Evolutionary conservation across 37 sponge, comb jelly and placozoan species (phyloP).

Genomic region (Mnemiopsis leidyi): DNA sequence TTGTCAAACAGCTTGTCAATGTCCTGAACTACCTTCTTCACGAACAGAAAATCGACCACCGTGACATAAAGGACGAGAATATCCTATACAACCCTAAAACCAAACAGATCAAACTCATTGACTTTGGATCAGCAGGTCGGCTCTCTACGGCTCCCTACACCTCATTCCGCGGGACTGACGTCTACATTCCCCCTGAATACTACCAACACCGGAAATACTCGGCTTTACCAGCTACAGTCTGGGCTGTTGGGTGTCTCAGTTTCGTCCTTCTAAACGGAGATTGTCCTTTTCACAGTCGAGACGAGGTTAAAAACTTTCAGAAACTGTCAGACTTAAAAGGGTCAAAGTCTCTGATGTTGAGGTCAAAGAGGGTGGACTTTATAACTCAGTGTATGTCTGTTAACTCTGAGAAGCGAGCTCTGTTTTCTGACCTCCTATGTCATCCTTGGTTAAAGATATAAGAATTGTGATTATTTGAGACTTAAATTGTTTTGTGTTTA

Average conservation of each 20-base stretch:
- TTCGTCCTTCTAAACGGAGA: slow-evolving; percentile 38
- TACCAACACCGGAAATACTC: background rate
- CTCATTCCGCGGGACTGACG: slow-evolving; percentile 22
- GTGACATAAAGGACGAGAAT: slow-evolving; percentile 62
- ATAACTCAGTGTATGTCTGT: background rate
- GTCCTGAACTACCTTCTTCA: slow-evolving; percentile 2
- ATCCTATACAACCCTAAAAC: slow-evolving; percentile 55
- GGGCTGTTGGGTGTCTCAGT: slow-evolving; percentile 35
- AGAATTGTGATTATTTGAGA: too few species aligned
- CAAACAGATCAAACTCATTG: slow-evolving; percentile 55
- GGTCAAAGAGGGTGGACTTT: background rate
- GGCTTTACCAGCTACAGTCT: slow-evolving; percentile 28
- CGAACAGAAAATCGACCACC: slow-evolving; percentile 5
- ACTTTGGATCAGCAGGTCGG: slow-evolving; percentile 10
- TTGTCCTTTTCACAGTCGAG: slow-evolving; percentile 26
- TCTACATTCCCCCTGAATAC: slow-evolving; percentile 63
- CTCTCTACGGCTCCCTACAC: background rate
- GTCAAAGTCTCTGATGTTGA: background rate
- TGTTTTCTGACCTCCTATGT: background rate
- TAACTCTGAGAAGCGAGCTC: background rate
- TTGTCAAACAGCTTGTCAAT: slow-evolving; percentile 17
- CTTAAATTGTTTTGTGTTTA: too few species aligned
- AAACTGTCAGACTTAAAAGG: background rate
- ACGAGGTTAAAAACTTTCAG: background rate
- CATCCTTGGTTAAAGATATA: background rate